A percentile compares a stretch with the other conserved stretches of the same genome.
phyloP scores from a whole-genome alignment of 2,113 vertebrate genomes.

The Vulpes vulpes region DNA sequence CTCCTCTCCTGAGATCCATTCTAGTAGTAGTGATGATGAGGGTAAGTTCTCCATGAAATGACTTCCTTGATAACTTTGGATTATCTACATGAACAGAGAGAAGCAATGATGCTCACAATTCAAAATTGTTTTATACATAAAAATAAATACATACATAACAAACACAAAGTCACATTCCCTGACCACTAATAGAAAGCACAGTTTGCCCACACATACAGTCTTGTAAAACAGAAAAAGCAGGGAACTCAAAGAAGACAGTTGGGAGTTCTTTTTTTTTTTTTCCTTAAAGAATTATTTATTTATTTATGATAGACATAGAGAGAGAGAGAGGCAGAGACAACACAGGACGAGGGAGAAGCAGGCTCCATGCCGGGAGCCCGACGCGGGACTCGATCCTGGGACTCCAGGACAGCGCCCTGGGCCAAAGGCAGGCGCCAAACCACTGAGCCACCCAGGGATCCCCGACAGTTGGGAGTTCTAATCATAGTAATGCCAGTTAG shows the following conservation, averaged over 20 bases:
- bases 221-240: not conserved
- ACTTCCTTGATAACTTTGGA: not conserved
- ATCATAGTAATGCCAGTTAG: not conserved
- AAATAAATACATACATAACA: not conserved
- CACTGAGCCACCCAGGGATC: too few relatives aligned
- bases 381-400: too few relatives aligned
- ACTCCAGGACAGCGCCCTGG: too few relatives aligned
- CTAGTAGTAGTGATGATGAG: slow-evolving; percentile 89
- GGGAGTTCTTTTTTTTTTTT: too few relatives aligned
- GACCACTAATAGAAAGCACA: not conserved
- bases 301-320: too few relatives aligned
- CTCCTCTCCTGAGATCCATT: slow-evolving; percentile 93
- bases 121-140: not conserved
- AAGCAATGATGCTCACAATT: not conserved
- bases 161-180: not conserved
- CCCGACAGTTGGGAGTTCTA: not conserved
- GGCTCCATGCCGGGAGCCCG: too few relatives aligned
- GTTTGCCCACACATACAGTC: not conserved
- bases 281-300: too few relatives aligned
- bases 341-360: too few relatives aligned
- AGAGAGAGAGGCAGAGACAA: too few relatives aligned
- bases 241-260: not conserved
- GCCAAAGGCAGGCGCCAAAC: too few relatives aligned
- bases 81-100: not conserved
- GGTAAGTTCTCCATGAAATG: slow-evolving; percentile 85